Evolutionary conservation across 2,888 invertebrate genomes (phyloP).

Genomic region (Xanthia togata): DNA sequence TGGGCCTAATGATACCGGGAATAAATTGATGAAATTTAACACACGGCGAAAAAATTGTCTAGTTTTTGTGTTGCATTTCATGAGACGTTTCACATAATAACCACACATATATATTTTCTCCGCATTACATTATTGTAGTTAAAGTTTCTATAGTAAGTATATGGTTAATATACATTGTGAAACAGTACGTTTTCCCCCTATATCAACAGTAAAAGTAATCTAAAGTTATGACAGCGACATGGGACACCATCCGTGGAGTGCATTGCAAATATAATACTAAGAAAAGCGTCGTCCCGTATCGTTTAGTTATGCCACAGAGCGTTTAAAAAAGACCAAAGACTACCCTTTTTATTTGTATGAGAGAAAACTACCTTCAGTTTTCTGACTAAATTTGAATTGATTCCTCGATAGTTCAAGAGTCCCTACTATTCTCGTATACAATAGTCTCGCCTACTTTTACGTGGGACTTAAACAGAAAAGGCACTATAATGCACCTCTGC

Average conservation of each 20-base stretch:
- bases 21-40: background rate
- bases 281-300: slow-evolving; percentile 22
- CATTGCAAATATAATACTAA: slow-evolving; percentile 46
- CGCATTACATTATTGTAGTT: slow-evolving; percentile 5
- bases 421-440: too few species aligned
- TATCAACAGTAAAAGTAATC: slow-evolving; percentile 34
- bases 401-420: background rate
- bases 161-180: background rate
- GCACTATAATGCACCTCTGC: too few species aligned
- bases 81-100: background rate
- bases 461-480: background rate
- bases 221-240: slow-evolving; percentile 44
- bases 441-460: too few species aligned
- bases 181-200: slow-evolving; percentile 25
- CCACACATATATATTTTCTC: background rate
- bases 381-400: background rate
- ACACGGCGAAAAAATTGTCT: background rate
- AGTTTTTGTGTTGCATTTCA: background rate
- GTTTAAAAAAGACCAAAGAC: background rate
- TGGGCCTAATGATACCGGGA: background rate
- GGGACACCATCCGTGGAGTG: slow-evolving; percentile 48
- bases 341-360: background rate
- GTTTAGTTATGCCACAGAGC: slow-evolving; percentile 22
- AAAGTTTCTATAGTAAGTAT: background rate
- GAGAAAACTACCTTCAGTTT: background rate